Evolutionary conservation across 1,140 invertebrate genomes (phyloP), one percentile per base, ranked within the genome.

Genomic region (Drosophila jambulina): DNA sequence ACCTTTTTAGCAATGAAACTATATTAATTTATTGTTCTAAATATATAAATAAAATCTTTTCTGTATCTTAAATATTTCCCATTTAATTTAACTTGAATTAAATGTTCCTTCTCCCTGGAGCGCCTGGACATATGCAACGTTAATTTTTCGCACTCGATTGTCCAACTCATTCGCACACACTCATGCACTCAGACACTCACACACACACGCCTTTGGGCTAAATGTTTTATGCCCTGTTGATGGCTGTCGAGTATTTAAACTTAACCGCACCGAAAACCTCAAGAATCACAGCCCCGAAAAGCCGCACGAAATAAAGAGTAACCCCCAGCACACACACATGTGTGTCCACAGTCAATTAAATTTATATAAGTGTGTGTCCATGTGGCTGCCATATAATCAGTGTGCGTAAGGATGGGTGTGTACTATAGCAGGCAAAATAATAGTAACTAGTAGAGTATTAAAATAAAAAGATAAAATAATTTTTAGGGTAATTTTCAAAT

Each of bases 171-270:
- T 64, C 54, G 23, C 61, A 56, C 57, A 64, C 32, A 25, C 45
- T 48, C 45, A 27, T 25, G 5, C 45, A 17, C 15, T 48, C 4
- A 45, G 4, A 25, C 21, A 25, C 45, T 42, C 40, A 69, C 21
- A 25, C 34, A 25, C 54, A 61, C 56, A n/a, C 21, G 67, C 74
- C 67, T 81, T 64, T 60, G 64, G 75, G 85, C 78, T 88, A 88
- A 88, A 88, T 88, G 85, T 90, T 88, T 88, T 88, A 88, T 88
- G 81, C 85, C 80, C 85, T 88, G 85, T 88, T 88, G 85, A 88
- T 88, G 85, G 54, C 84, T 78, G 81, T 83, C 81, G 85, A 90
- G 85, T 88, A 88, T 88, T 88, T 90, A 88, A 88, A 90, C 78
- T 90, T 81, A 88, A 88, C 85, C 85, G 65, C 86, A 88, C 62